Percentiles rank a stretch among this genome's conserved stretches.
phyloP scores from a whole-genome alignment of 1,140 invertebrate genomes.

The Helicoverpa zea region DNA sequence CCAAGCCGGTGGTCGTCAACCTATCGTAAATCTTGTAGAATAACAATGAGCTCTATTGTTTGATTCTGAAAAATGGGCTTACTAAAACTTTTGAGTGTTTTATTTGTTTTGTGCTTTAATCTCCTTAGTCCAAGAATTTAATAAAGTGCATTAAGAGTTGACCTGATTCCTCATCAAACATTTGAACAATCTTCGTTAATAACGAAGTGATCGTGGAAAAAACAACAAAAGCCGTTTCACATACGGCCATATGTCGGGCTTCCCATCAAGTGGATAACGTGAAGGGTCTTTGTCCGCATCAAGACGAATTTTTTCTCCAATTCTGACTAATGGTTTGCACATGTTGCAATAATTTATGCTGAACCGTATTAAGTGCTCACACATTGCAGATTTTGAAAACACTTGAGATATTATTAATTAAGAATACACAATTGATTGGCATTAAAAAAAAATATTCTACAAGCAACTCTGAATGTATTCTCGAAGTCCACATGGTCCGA shows the following conservation, averaged over 20 bases:
- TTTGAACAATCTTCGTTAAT: not conserved
- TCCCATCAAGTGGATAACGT: constrained; percentile 68
- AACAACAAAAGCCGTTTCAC: constrained; percentile 56
- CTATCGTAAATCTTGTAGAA: constrained; percentile 35
- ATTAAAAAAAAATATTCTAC: constrained; percentile 2
- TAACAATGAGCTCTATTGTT: constrained; percentile 45
- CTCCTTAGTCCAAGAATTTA: not conserved
- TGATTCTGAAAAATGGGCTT: constrained; percentile 40
- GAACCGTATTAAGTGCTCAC: constrained; percentile 21
- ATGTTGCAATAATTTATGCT: constrained; percentile 49
- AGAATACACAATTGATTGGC: not conserved
- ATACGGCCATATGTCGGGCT: constrained; percentile 65
- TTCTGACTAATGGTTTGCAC: constrained; percentile 53
- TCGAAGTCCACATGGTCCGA: not conserved
- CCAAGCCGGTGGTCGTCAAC: constrained; percentile 30
- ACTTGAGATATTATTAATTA: constrained; percentile 3
- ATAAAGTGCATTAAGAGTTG: not conserved
- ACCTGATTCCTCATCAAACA: not conserved
- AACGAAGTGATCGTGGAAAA: constrained; percentile 52
- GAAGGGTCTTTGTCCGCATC: constrained; percentile 40
- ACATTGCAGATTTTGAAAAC: constrained; percentile 29
- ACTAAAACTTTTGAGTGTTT: not conserved
- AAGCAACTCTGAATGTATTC: not conserved
- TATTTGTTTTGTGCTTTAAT: constrained; percentile 13
- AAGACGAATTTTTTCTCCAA: constrained; percentile 56